Evolutionary conservation across 2,797 vertebrate species (phyloP).

Genomic region (Gephyroberyx darwinii): DNA sequence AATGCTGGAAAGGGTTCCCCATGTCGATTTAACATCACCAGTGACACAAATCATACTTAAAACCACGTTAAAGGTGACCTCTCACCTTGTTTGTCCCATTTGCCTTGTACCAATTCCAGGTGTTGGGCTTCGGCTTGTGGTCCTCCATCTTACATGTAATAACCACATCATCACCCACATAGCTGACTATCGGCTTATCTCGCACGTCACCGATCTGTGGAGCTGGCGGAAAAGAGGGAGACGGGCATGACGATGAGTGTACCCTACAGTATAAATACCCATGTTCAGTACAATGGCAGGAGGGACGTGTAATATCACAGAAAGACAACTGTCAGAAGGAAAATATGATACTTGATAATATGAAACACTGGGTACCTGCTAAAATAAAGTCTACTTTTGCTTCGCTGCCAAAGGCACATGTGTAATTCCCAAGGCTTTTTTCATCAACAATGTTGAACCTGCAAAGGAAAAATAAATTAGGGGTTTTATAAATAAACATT

Average conservation of each 20-base stretch:
- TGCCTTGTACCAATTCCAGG: slow-evolving; percentile 86
- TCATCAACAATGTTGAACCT: slow-evolving; percentile 71
- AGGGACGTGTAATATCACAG: not conserved
- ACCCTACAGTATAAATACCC: not conserved
- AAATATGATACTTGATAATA: slow-evolving; percentile 15
- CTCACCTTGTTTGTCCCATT: slow-evolving; percentile 85
- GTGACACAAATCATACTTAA: not conserved
- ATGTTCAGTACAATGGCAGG: not conserved
- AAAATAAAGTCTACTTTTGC: slow-evolving; percentile 71
- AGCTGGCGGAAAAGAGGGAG: slow-evolving; percentile 71
- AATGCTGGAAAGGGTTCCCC: too few species aligned
- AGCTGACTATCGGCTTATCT: slow-evolving; percentile 84
- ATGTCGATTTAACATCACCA: not conserved
- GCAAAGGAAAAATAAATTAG: not conserved
- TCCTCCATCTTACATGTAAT: slow-evolving; percentile 80
- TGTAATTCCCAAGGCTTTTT: slow-evolving; percentile 74
- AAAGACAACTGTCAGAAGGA: not conserved
- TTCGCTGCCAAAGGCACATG: slow-evolving; percentile 72
- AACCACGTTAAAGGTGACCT: too few species aligned
- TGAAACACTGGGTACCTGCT: slow-evolving; percentile 64
- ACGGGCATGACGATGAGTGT: not conserved
- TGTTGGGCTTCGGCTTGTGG: slow-evolving; percentile 54
- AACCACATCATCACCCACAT: slow-evolving; percentile 81
- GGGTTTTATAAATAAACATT: not conserved
- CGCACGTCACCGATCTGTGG: slow-evolving; percentile 77